Conservation (phyloP, 2,113 vertebrate species). For the Pithys albifrons region DNA sequence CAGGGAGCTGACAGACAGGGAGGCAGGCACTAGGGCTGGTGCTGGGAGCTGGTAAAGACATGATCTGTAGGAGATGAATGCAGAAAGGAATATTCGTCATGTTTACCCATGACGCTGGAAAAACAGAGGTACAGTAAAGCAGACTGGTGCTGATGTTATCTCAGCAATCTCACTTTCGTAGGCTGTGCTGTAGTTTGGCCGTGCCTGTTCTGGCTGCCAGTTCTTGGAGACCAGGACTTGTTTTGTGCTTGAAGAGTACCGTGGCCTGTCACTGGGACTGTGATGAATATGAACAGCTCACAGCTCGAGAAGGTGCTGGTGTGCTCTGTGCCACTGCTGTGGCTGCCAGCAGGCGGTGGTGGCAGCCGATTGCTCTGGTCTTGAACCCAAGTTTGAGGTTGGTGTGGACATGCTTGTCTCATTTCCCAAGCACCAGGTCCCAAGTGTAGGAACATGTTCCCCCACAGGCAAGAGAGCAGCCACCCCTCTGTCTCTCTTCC, state of each 20-base stretch:
- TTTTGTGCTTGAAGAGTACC: background rate
- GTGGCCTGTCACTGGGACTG: fast-evolving
- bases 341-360: background rate
- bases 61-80: background rate
- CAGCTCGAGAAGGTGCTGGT: fast-evolving
- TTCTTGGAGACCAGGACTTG: background rate
- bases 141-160: background rate
- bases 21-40: background rate
- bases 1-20: background rate
- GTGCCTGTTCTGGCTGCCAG: background rate
- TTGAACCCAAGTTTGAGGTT: background rate
- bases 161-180: fast-evolving
- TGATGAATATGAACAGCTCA: background rate
- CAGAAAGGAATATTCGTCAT: background rate
- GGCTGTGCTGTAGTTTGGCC: background rate
- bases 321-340: background rate
- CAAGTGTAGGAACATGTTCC: fast-evolving
- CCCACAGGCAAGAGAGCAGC: background rate
- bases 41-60: background rate
- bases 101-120: background rate
- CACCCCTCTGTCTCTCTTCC: background rate
- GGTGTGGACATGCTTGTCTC: background rate
- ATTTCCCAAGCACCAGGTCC: background rate
- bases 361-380: background rate
- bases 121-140: background rate